Evolutionary conservation across 2,797 vertebrate species (phyloP).

Genomic region (Danio choprae): DNA sequence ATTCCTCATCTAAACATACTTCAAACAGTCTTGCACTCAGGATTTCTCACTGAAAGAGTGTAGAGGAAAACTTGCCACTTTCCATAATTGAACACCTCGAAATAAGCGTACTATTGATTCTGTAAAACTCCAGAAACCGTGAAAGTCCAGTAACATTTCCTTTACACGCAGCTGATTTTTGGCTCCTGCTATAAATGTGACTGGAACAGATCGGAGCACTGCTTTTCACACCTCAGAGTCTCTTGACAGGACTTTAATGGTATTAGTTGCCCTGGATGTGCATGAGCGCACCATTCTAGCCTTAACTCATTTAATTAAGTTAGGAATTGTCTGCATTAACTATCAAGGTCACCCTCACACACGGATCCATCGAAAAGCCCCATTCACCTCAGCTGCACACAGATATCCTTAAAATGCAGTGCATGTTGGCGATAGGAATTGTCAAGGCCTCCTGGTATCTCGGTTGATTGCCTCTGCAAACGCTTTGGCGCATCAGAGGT

Average conservation of each 20-base stretch:
- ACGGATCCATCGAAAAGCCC: not conserved
- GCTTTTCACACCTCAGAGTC: constrained; percentile 26
- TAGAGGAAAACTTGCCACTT: not conserved
- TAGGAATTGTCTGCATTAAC: constrained; percentile 5
- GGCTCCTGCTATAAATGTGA: not conserved
- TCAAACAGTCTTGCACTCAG: not conserved
- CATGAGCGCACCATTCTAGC: constrained; percentile 6
- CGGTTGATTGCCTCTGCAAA: not conserved
- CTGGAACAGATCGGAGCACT: not conserved
- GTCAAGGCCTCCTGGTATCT: not conserved
- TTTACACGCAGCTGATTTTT: not conserved
- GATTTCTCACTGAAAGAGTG: not conserved
- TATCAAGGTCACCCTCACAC: constrained; percentile 6
- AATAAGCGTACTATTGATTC: not conserved
- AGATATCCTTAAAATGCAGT: not conserved
- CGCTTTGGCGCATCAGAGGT: not conserved
- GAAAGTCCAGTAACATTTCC: not conserved
- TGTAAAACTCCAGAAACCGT: not conserved
- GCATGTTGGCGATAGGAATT: not conserved
- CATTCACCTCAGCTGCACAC: not conserved
- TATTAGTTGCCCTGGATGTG: constrained; percentile 11
- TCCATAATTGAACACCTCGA: not conserved
- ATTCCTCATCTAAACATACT: not conserved
- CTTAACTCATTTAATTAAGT: constrained; percentile 21
- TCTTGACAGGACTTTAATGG: constrained; percentile 16